Percentiles rank a stretch among this genome's conserved stretches.
Evolutionary conservation across 2,797 vertebrate genomes (phyloP).

Genomic region (Podarcis lilfordi): DNA sequence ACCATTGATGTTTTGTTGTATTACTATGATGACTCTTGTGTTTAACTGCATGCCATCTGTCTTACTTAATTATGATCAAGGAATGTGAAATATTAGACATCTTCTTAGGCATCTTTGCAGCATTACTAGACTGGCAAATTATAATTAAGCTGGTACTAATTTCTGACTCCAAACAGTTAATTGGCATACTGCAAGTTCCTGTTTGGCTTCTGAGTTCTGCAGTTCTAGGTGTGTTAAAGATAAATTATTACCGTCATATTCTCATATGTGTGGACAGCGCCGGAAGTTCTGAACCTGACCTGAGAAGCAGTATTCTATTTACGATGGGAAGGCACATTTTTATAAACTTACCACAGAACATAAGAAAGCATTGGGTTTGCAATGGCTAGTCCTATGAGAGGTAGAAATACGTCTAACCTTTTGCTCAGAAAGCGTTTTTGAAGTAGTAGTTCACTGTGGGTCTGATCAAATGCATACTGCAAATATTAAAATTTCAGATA

Average conservation of each 20-base stretch:
- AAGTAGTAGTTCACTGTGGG: not conserved
- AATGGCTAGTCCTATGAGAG: not conserved
- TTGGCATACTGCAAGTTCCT: not conserved
- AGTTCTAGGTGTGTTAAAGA: not conserved
- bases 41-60: not conserved
- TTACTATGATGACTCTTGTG: not conserved
- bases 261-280: not conserved
- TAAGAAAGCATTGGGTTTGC: not conserved
- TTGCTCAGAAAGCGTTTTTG: not conserved
- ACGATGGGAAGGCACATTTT: not conserved
- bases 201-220: not conserved
- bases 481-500: not conserved
- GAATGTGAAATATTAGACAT: not conserved
- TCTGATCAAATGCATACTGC: not conserved
- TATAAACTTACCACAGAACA: not conserved
- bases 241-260: too few species aligned
- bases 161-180: not conserved
- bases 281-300: not conserved
- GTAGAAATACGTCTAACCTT: not conserved
- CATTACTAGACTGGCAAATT: not conserved
- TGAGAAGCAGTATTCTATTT: not conserved
- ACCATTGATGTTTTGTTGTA: not conserved
- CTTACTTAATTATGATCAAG: not conserved
- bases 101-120: not conserved
- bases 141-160: too few species aligned